Conservation (phyloP, 2,888 invertebrate genomes). For the Euclidia mi region DNA sequence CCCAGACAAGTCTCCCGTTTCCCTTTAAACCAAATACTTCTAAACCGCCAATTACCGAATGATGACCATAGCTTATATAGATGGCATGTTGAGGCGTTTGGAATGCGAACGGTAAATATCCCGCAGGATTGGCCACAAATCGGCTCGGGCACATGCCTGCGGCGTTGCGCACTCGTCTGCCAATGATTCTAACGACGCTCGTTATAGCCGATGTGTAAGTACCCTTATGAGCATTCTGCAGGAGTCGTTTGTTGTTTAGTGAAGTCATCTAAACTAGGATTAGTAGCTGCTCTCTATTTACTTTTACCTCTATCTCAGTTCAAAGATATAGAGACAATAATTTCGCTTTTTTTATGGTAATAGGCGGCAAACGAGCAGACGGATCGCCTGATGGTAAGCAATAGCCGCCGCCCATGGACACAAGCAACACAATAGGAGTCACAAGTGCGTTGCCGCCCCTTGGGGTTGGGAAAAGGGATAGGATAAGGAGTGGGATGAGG, state of each 20-base stretch:
- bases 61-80: constrained; percentile 25
- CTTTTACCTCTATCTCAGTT: neutral
- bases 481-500: too few species aligned
- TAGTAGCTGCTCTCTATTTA: neutral
- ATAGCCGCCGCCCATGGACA: too few species aligned
- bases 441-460: too few species aligned
- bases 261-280: constrained; percentile 6
- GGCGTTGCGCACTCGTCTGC: constrained; percentile 24
- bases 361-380: too few species aligned
- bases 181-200: constrained; percentile 59
- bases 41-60: constrained; percentile 35
- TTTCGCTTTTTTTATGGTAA: too few species aligned
- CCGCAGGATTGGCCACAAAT: constrained; percentile 51
- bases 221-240: constrained; percentile 56
- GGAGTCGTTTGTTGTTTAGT: constrained; percentile 39
- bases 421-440: too few species aligned
- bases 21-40: constrained; percentile 34
- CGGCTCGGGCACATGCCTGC: constrained; percentile 24
- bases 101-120: constrained; percentile 64
- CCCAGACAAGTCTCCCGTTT: constrained; percentile 2
- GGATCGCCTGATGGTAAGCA: too few species aligned
- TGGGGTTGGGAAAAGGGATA: too few species aligned
- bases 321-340: too few species aligned
- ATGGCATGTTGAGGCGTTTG: constrained; percentile 31
- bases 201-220: constrained; percentile 58